Percentiles rank a stretch among this genome's conserved stretches.
Conservation (phyloP, 2,113 vertebrate species). For the Pachypanchax playfairii region DNA sequence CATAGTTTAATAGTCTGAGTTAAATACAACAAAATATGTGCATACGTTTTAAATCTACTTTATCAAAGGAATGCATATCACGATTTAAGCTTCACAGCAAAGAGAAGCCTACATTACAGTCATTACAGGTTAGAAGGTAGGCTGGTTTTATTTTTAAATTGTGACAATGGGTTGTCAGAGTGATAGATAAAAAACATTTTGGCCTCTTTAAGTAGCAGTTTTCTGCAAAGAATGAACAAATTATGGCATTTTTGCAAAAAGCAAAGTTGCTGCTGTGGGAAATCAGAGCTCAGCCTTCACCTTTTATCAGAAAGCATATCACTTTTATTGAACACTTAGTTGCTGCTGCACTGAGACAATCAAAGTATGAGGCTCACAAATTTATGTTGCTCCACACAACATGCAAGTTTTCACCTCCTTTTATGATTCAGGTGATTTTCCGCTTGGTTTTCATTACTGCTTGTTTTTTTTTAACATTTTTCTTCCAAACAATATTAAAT, state of each 20-base stretch:
- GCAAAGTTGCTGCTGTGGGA: conserved; percentile 17
- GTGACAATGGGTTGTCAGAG: neutral
- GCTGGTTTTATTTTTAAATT: neutral
- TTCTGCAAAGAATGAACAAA: conserved; percentile 22
- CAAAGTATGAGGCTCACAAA: conserved; percentile 19
- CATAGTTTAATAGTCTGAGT: too few relatives aligned
- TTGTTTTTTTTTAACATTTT: conserved; percentile 7
- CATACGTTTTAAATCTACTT: too few relatives aligned
- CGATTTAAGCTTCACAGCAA: too few relatives aligned
- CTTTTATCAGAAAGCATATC: conserved; percentile 37
- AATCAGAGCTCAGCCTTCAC: conserved; percentile 26
- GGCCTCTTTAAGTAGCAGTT: conserved; percentile 5
- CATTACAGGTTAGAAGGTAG: too few relatives aligned
- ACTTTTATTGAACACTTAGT: conserved; percentile 32
- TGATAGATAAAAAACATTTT: neutral
- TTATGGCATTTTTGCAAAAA: conserved; percentile 18
- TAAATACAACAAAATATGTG: too few relatives aligned
- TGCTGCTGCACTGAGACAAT: conserved; percentile 5
- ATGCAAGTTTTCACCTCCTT: conserved; percentile 20
- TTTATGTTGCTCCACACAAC: conserved; percentile 25
- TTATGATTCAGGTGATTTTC: conserved; percentile 9
- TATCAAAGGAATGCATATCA: too few relatives aligned
- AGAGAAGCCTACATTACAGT: too few relatives aligned
- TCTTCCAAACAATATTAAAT: neutral
- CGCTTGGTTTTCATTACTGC: conserved; percentile 14